These are phyloP conservation scores for Onychomys torridus DNA, from an alignment of 2,797 vertebrate species.

Conservation along the genomic window DNA sequence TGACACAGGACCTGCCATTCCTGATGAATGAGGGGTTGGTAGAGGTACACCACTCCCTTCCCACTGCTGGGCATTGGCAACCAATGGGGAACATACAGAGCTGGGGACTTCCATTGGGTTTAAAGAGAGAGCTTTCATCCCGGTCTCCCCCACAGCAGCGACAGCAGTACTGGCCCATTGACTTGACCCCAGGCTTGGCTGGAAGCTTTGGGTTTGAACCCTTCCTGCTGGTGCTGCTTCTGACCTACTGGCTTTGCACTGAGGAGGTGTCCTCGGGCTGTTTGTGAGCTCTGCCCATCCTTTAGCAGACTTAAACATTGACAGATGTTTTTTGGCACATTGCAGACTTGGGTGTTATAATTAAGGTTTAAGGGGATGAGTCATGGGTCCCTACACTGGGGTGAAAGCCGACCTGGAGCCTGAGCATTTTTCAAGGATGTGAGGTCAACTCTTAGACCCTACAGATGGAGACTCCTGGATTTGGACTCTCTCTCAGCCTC, in stretches of 20 bases:
- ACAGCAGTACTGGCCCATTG: background rate
- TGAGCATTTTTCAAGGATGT: conserved; percentile 67
- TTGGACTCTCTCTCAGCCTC: conserved; percentile 33
- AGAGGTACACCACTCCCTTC: conserved; percentile 47
- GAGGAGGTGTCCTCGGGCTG: background rate
- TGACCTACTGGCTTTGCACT: background rate
- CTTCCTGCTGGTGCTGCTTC: background rate
- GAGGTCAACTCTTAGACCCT: conserved; percentile 55
- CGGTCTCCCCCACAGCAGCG: background rate
- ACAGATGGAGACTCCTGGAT: conserved; percentile 51
- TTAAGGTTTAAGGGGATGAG: conserved; percentile 75
- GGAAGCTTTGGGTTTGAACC: background rate
- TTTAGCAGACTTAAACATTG: conserved; percentile 66
- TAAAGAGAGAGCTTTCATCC: conserved; percentile 5
- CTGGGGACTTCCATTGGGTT: background rate
- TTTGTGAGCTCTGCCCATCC: background rate
- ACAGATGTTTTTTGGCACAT: conserved; percentile 74
- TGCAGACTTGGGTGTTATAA: conserved; percentile 79
- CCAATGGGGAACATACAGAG: conserved; percentile 19
- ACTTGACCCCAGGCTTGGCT: background rate
- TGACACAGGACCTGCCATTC: conserved; percentile 41
- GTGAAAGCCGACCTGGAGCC: conserved; percentile 70
- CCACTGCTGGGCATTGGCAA: conserved; percentile 46
- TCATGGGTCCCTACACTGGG: conserved; percentile 74
- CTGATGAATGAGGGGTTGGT: conserved; percentile 65